Base-by-base conservation (phyloP, 1,140 invertebrate species). In the Drosophila simulans region DNA sequence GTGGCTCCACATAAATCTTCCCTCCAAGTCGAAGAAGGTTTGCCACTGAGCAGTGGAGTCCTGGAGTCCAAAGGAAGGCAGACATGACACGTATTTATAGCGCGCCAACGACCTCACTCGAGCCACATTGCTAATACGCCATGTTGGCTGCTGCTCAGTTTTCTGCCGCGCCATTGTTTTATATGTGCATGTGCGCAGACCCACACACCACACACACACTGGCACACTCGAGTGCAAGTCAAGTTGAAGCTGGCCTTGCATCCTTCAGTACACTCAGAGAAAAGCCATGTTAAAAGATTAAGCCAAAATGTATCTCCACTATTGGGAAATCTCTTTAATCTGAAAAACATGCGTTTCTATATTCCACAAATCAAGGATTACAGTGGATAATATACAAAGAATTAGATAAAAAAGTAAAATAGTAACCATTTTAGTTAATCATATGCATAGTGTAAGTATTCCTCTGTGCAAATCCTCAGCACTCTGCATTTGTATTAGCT, bases 81-180 rank as follows among this genome's bases (percentile, higher is more conserved):
- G 68, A 79, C 83, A 72, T 82, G 83, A 86, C 79, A 88, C 76
- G 79, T 86, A 88, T 86, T 86, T 86, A 86, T 86, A 88, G 83
- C 83, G 70, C 49, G 65, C 66, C 79, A 63, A 77, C 77, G 84
- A 88, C 79, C 84, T 69, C 63, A 63, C 52, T 78, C 77, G 66
- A 74, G 53, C 73, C 65, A 89, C 77, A 80, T 86, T 88, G 53
- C 75, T 86, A 88, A 88, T 88, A 86, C 79, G 84, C 70, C 83
- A 76, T 78, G 82, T 76, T 72, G 75, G 55, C 73, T 77, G 58
- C 53, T 72, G 68, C 66, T 82, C 58, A 77, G 64, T 45, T 66
- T 55, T 45, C 78, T 56, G 57, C 58, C 73, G 53, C 37, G 58
- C 54, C 80, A 70, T 88, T 88, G 66, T 86, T 75, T 88, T 79